Evolutionary conservation across 2,113 vertebrate species (phyloP), one percentile per base, ranked within the genome.

Genomic region (Potamarius usumacintae): DNA sequence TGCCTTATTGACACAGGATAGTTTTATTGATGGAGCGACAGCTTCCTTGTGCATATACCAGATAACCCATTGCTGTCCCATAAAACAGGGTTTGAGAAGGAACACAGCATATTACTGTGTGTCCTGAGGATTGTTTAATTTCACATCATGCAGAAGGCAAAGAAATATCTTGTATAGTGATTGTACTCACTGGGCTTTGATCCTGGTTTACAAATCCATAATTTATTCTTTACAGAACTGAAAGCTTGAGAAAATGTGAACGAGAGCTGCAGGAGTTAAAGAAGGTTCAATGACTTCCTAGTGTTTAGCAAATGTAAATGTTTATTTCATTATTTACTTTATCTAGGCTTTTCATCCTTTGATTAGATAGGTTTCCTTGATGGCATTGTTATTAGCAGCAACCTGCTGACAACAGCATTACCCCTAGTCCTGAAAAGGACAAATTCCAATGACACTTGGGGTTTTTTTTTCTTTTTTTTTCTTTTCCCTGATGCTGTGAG

Each of bases 1-100:
- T 63, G 82, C 84, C 89, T 86, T 89, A 87, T 89, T 91, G 84
- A 88, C 84, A 91, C 76, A 84, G 77, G 77, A 65, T 81, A 63
- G 81, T n/a, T 86, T 57, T 85, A 89, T 88, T 83, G 90, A 91
- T 89, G 90, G 52, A 82, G 42, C 10, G 81, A 34, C 74, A n/a
- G 53, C 81, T 89, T 85, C 34, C 53, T 85, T 85, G 18, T 88
- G 53, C 65, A 69, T 63, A 65, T 50, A 67, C 74, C 69, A 60
- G 48, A 42, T 67, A 76, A 52, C 62, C 63, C n/a, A 11, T 60
- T 42, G 22, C 22, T 58, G 17, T 71, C 30, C n/a, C 83, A n/a
- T 69, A 30, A 84, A 76, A 71, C 22, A 79, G 25, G 17, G n/a
- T 83, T 30, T 20, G 25, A 78, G 63, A 77, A 25, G 79, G 27